phyloP scores from a whole-genome alignment of 1,140 invertebrate species.

The Zaprionus gabonicus region DNA sequence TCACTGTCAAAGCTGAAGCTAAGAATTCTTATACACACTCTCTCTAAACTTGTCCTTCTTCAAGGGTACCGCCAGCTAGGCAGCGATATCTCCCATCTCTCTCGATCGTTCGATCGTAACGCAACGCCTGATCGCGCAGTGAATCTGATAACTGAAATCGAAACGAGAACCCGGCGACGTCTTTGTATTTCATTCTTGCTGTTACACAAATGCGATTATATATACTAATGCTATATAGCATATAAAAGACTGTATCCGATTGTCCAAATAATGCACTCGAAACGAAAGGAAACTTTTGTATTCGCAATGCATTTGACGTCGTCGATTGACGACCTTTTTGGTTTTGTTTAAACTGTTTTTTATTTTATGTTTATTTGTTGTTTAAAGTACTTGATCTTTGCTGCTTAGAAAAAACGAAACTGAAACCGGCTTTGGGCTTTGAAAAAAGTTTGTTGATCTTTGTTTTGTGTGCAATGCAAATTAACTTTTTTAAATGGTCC shows the following conservation, averaged over 20 bases:
- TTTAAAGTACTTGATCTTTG: conserved; percentile 24
- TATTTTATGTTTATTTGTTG: conserved; percentile 1
- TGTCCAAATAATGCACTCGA: conserved; percentile 12
- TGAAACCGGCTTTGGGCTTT: not conserved
- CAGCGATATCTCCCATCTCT: not conserved
- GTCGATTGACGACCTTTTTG: conserved; percentile 8
- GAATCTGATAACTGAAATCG: conserved; percentile 34
- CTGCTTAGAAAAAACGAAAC: not conserved
- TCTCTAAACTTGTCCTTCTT: conserved; percentile 24
- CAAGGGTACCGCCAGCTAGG: conserved; percentile 7
- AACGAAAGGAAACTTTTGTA: conserved; percentile 18
- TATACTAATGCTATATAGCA: not conserved
- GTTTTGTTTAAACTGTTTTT: conserved; percentile 2
- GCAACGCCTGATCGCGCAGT: not conserved
- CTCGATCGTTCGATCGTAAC: conserved; percentile 17
- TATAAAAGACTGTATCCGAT: not conserved
- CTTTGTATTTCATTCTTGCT: conserved; percentile 2
- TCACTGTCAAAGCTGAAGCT: not conserved
- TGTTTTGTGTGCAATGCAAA: conserved; percentile 29
- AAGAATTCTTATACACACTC: not conserved
- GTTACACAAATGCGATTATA: conserved; percentile 12
- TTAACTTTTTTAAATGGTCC: conserved; percentile 24
- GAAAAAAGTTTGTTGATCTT: conserved; percentile 48
- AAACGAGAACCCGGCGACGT: conserved; percentile 5
- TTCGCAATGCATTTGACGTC: conserved; percentile 6